phyloP scores from a whole-genome alignment of 2,888 invertebrate species.

The Schrankia costaestrigalis region DNA sequence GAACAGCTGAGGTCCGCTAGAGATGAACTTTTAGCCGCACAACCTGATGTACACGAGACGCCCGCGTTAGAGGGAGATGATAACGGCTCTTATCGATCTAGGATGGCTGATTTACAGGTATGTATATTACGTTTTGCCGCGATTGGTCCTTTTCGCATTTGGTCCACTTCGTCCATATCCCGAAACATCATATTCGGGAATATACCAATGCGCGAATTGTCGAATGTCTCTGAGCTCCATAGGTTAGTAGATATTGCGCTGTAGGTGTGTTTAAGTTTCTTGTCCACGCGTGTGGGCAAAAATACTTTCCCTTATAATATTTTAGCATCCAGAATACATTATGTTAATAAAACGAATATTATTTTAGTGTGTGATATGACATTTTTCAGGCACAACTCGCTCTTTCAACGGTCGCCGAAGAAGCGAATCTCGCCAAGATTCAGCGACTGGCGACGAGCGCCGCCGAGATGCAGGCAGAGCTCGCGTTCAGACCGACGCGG shows the following conservation, averaged over 20 bases:
- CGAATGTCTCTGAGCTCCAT: no score
- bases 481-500: conserved; percentile 80
- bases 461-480: conserved; percentile 79
- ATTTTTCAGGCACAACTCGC: conserved; percentile 58
- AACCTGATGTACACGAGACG: conserved; percentile 38
- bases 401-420: conserved; percentile 74
- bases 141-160: not conserved
- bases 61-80: conserved; percentile 44
- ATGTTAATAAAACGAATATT: no score
- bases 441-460: conserved; percentile 72
- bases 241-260: no score
- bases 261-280: no score
- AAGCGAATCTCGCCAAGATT: conserved; percentile 79
- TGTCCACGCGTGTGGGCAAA: no score
- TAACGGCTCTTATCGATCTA: conserved; percentile 46
- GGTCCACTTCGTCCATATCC: not conserved
- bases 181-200: not conserved
- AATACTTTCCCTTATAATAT: no score
- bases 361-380: no score
- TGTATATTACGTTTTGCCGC: not conserved
- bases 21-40: conserved; percentile 65
- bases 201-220: no score
- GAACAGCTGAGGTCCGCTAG: conserved; percentile 60
- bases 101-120: conserved; percentile 66
- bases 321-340: no score